phyloP scores from a whole-genome alignment of 1,140 invertebrate genomes.

The Whitmania pigra region DNA sequence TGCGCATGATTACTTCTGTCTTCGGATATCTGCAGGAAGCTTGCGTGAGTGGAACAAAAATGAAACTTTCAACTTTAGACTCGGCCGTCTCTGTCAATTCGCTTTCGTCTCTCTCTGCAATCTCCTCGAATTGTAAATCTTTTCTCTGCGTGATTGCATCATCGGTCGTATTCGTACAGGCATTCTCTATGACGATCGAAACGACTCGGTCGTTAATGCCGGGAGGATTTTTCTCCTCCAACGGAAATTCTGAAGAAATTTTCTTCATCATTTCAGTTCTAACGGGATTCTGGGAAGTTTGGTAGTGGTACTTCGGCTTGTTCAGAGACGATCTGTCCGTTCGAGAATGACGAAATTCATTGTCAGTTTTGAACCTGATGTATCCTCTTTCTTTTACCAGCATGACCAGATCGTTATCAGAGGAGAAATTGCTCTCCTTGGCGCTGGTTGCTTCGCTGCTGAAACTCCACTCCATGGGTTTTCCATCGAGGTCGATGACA shows the following conservation, averaged over 20 bases:
- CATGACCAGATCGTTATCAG: not conserved
- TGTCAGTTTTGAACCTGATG: conserved; percentile 9
- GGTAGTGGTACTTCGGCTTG: not conserved
- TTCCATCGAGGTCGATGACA: not conserved
- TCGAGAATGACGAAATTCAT: not conserved
- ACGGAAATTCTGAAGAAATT: not conserved
- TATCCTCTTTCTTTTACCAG: conserved; percentile 5
- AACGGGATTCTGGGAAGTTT: not conserved
- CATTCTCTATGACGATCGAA: not conserved
- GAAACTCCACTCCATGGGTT: not conserved
- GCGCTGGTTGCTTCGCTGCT: not conserved
- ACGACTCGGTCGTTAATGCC: not conserved
- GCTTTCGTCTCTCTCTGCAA: no score
- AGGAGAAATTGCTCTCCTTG: not conserved
- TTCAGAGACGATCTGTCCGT: no score
- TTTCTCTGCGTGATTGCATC: not conserved
- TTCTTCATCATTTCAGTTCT: not conserved
- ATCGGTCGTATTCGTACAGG: not conserved
- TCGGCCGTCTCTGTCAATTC: not conserved
- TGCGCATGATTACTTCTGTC: not conserved
- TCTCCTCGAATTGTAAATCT: not conserved
- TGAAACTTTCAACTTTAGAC: not conserved
- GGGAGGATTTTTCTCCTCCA: not conserved
- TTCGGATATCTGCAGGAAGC: not conserved
- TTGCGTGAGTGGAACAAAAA: not conserved